These are phyloP conservation scores for Amphipoea lucens DNA, from an alignment of 2,888 invertebrate genomes.

Conservation along the genomic window DNA sequence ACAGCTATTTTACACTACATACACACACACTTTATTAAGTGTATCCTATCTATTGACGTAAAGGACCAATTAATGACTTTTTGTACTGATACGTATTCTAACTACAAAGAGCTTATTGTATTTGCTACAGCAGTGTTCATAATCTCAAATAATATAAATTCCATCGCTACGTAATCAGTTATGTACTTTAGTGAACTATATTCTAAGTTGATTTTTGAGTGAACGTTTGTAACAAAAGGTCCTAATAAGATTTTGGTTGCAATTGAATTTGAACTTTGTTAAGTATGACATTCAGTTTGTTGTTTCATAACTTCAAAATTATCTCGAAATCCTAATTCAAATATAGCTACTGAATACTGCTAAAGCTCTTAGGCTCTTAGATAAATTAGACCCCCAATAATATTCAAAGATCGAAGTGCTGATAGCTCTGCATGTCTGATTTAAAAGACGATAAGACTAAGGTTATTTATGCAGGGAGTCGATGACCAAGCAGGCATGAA, in stretches of 20 bases:
- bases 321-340: not conserved
- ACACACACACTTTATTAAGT: no score
- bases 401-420: not conserved
- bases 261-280: no score
- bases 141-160: no score
- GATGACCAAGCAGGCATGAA: constrained; percentile 4
- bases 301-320: not conserved
- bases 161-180: no score
- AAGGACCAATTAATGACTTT: not conserved
- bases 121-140: not conserved
- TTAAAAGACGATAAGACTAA: constrained; percentile 12
- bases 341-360: not conserved
- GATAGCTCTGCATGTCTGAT: constrained; percentile 22
- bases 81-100: not conserved
- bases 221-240: no score
- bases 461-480: not conserved
- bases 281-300: not conserved
- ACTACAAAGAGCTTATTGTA: not conserved
- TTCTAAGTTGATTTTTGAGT: no score
- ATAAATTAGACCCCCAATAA: not conserved
- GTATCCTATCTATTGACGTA: not conserved
- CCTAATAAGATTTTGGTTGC: no score
- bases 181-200: no score
- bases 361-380: not conserved
- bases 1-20: no score